Base-by-base conservation (phyloP, 1,140 invertebrate genomes). In the Drosophila pseudoananassae region DNA sequence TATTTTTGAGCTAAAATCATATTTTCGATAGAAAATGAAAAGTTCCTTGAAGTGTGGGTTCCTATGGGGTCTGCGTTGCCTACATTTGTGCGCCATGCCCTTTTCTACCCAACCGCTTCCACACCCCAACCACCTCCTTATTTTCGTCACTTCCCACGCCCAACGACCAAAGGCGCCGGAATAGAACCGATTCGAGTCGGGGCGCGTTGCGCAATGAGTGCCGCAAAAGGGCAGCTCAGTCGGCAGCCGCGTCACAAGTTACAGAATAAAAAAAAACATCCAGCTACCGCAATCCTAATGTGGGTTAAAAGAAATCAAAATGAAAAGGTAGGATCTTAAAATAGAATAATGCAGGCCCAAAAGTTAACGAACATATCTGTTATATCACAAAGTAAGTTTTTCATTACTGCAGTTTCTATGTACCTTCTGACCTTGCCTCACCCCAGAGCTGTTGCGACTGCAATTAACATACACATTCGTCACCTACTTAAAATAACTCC, bases 121-220 rank as follows among this genome's bases (percentile, higher is more conserved):
- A 27, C 49, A 33, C 46, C n/a, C 40, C 14, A 27, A 27, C 38
- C 38, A 14, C 15, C 40, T 14, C n/a, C 40, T 43, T 17, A 5
- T 43, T 43, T 14, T 17, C 40, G 15, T n/a, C 40, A 43, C 17
- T 25, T 59, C 47, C 31, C 29, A 38, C 46, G 17, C 31, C 47
- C 36, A 50, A 40, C 51, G 56, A 50, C 50, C 61, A 33, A 58
- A 72, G 59, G 45, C 75, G 46, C 66, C 64, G 64, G 58, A 69
- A 64, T 43, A 68, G 76, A 60, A 52, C 51, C 51, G 65, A 75
- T 56, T 61, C 72, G 63, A 81, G 61, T 47, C 63, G 54, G 55
- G 53, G 58, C 63, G 82, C 82, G 78, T 85, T 85, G 81, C 82
- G 82, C 82, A 85, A 85, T 85, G 82, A 73, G 53, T 56, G 56